phyloP scores from a whole-genome alignment of 2,113 vertebrate species.

The Sula dactylatra region DNA sequence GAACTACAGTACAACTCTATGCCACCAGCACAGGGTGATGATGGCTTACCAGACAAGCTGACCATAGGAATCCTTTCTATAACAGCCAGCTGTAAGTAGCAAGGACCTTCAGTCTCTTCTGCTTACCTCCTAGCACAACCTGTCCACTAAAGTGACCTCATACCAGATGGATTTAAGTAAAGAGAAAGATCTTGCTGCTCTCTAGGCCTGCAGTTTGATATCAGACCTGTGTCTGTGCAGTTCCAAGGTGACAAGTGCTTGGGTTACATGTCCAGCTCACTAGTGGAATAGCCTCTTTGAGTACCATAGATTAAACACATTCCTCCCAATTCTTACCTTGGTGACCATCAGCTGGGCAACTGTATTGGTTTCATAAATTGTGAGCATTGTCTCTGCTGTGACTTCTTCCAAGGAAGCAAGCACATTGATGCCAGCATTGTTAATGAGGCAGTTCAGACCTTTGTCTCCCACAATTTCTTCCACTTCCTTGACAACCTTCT shows the following conservation, averaged over 20 bases:
- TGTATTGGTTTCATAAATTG: conserved; percentile 62
- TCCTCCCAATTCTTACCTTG: conserved; percentile 29
- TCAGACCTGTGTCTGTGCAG: background rate
- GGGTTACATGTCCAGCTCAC: background rate
- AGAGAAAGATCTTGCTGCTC: background rate
- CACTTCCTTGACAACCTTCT: conserved; percentile 67
- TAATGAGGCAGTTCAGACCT: conserved; percentile 77
- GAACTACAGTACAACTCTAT: background rate
- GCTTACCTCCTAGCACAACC: background rate
- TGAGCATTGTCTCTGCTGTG: conserved; percentile 72
- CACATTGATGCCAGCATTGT: conserved; percentile 69
- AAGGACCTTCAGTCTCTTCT: background rate
- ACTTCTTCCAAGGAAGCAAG: conserved; percentile 36
- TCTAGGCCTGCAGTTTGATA: background rate
- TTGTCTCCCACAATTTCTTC: conserved; percentile 56
- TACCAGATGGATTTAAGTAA: background rate
- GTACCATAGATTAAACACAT: background rate
- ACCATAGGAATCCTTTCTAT: background rate
- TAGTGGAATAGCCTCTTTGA: background rate
- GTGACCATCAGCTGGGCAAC: conserved; percentile 76
- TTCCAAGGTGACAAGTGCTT: background rate
- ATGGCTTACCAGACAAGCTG: background rate
- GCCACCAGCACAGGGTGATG: background rate
- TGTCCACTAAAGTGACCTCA: background rate
- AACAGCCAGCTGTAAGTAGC: background rate